Percentiles rank a stretch among this genome's conserved stretches.
phyloP scores from a whole-genome alignment of 2,113 vertebrate genomes.

The Oenanthe melanoleuca region DNA sequence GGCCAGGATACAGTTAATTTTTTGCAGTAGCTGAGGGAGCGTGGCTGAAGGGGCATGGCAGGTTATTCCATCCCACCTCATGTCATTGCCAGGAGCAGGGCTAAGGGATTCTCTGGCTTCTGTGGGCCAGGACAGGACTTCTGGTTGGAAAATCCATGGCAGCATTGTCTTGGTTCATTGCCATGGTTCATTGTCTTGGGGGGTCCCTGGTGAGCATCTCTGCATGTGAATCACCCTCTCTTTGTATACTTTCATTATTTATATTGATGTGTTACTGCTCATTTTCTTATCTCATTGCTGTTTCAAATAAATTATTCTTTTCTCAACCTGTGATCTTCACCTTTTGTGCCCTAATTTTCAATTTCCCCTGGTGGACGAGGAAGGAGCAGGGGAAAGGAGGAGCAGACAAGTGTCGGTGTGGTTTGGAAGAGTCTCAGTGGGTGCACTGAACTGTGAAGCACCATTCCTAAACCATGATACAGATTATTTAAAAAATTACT shows the following conservation, averaged over 20 bases:
- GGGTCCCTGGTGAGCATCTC: not conserved
- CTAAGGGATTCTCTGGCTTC: not conserved
- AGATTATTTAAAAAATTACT: not conserved
- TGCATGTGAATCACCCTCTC: not conserved
- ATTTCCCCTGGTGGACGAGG: accelerated
- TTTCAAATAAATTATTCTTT: not conserved
- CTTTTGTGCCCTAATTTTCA: not conserved
- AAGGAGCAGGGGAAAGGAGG: not conserved
- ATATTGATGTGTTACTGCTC: not conserved
- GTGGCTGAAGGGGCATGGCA: not conserved
- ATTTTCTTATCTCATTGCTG: not conserved
- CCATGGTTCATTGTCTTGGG: not conserved
- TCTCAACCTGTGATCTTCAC: not conserved
- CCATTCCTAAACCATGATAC: not conserved
- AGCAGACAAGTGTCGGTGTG: not conserved
- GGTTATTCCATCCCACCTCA: not conserved
- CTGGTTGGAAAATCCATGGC: not conserved
- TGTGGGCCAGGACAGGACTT: not conserved
- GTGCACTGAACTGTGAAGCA: not conserved
- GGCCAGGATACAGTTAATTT: not conserved
- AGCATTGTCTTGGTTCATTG: not conserved
- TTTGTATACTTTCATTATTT: not conserved
- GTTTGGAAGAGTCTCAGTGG: not conserved
- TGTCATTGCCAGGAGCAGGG: not conserved
- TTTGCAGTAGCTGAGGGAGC: not conserved